A percentile compares a stretch with the other conserved stretches of the same genome.
Conservation (phyloP, 1,140 invertebrate genomes). For the Grapholita molesta region DNA sequence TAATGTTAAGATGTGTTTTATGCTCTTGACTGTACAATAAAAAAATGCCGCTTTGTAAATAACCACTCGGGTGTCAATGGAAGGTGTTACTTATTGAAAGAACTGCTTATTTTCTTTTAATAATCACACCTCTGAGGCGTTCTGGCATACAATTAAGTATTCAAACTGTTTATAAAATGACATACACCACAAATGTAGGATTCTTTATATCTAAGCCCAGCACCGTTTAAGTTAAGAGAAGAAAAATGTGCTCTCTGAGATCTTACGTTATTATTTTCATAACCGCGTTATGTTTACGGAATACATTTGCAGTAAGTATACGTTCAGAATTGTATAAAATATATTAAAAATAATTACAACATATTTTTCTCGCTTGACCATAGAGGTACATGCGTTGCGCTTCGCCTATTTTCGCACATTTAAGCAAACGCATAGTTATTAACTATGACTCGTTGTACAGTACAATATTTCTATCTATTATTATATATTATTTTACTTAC, state of each 20-base stretch:
- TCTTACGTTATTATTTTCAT: not conserved
- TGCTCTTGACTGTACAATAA: not conserved
- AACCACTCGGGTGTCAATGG: not conserved
- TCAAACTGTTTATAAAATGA: not conserved
- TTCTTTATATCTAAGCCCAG: not conserved
- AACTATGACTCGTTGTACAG: no score
- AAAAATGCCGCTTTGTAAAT: not conserved
- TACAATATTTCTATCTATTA: not conserved
- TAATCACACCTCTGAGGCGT: not conserved
- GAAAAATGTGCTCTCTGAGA: not conserved
- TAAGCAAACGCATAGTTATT: no score
- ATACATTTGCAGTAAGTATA: not conserved
- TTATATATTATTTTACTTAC: not conserved
- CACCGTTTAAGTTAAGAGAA: not conserved
- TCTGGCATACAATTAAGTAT: not conserved
- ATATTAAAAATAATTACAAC: not conserved
- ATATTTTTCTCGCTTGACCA: no score
- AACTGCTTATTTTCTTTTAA: not conserved
- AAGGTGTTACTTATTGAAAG: not conserved
- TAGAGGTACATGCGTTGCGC: no score
- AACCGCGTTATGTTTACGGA: not conserved
- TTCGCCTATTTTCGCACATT: no score
- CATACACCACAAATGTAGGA: not conserved
- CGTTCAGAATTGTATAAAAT: not conserved
- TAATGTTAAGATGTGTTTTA: no score